Conservation (phyloP, 2,888 invertebrate species). For the Phengaris arion region DNA sequence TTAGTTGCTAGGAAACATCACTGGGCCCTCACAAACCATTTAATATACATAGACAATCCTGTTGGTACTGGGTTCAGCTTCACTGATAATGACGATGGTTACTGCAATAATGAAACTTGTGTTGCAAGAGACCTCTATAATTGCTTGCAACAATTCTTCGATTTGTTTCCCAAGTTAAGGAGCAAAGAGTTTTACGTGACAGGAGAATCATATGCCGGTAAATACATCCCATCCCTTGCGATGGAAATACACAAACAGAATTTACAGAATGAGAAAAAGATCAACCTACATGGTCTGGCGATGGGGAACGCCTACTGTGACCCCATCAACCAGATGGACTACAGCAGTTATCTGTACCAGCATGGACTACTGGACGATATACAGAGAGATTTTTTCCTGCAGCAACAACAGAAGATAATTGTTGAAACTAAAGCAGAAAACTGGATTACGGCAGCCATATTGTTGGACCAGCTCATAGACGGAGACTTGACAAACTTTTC, state of each 20-base stretch:
- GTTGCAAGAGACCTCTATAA: conserved; percentile 77
- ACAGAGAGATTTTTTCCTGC: conserved; percentile 76
- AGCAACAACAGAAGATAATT: conserved; percentile 77
- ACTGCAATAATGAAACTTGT: conserved; percentile 76
- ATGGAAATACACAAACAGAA: conserved; percentile 76
- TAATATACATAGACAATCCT: conserved; percentile 83
- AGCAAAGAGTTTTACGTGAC: conserved; percentile 78
- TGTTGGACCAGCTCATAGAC: conserved; percentile 84
- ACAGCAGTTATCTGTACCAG: conserved; percentile 73
- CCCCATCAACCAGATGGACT: conserved; percentile 71
- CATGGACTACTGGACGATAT: conserved; percentile 78
- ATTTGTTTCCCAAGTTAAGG: conserved; percentile 76
- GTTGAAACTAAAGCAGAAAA: conserved; percentile 80
- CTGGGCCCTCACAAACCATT: conserved; percentile 79
- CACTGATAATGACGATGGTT: conserved; percentile 74
- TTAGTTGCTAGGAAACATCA: conserved; percentile 67
- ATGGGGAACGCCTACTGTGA: conserved; percentile 77
- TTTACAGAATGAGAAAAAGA: conserved; percentile 46
- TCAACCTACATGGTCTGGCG: conserved; percentile 77
- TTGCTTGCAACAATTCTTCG: conserved; percentile 79
- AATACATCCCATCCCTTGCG: conserved; percentile 72
- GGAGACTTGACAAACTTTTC: conserved; percentile 58
- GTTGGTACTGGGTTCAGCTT: conserved; percentile 84
- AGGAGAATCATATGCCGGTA: conserved; percentile 83
- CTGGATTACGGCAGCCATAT: conserved; percentile 83